Conservation (phyloP, 2,113 vertebrate genomes). For the Oenanthe melanoleuca region DNA sequence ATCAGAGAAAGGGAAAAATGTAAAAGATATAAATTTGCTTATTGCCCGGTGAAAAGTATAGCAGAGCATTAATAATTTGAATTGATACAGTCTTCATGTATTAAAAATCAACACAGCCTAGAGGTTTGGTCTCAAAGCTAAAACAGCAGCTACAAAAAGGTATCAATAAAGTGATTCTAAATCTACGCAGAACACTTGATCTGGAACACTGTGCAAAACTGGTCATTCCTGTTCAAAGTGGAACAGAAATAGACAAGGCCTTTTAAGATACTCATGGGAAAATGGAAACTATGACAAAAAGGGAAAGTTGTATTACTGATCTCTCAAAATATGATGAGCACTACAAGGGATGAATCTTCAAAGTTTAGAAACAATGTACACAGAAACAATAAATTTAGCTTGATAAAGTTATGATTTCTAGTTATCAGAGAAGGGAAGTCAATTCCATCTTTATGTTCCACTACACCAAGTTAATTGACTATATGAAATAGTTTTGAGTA, state of each 20-base stretch:
- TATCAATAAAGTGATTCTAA: not conserved
- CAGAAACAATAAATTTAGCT: not conserved
- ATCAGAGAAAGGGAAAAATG: not conserved
- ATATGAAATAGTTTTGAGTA: not conserved
- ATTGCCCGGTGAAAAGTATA: not conserved
- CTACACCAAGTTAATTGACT: not conserved
- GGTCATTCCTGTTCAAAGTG: not conserved
- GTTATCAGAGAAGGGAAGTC: not conserved
- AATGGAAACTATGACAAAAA: fast-evolving
- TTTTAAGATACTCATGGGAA: not conserved
- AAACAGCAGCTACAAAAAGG: not conserved
- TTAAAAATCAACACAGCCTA: not conserved
- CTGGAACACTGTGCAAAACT: not conserved
- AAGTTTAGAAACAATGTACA: not conserved
- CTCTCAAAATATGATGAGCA: not conserved
- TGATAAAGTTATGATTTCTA: not conserved
- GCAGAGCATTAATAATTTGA: not conserved
- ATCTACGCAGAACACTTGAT: not conserved
- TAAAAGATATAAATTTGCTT: not conserved
- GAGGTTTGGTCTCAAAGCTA: not conserved
- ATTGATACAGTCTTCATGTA: not conserved
- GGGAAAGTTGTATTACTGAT: not conserved
- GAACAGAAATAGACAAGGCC: not conserved
- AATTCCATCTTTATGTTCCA: not conserved
- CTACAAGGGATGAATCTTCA: not conserved